Base-by-base conservation (phyloP, 2,797 vertebrate genomes). In the Danio aesculapii region DNA sequence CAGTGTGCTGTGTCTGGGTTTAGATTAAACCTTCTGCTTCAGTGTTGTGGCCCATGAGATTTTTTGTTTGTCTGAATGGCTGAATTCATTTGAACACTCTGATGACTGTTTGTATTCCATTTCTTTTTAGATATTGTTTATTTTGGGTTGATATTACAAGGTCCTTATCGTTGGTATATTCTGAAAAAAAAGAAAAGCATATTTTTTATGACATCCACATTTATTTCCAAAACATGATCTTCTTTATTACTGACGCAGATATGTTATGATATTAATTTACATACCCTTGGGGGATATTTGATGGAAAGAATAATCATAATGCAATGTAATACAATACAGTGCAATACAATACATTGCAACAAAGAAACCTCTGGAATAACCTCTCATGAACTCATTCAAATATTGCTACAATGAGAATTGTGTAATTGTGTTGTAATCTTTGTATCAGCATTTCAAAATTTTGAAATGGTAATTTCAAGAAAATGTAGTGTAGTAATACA, bases 1-100 rank as follows among this genome's bases (percentile, higher is more conserved):
- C 61, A 17, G 44, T 61, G 58, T 44, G 30, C 30, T 30, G 44
- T 3, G 16, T 57, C 21, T 46, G 9, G 58, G 57, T 41, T 47
- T 49, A 50, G 44, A 61, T 78, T 75, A 57, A n/a, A 53, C 75
- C 59, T 82, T 68, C 71, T 17, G 5, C 8, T 72, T 74, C 43
- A 12, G 19, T 6, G 46, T n/a, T 83, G 69, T 61, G 30, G 46
- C 39, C 59, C 46, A 59, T 41, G 14, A 47, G 80, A 67, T 73
- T 9, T 57, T 17, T 13, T 16, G 39, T 19, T 7, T 41, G 43
- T 13, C 41, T 16, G 58, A 76, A 46, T 63, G 52, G n/a, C 74
- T 47, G 16, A 16, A 21, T 39, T 74, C 57, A 74, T 61, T 16
- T 73, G 17, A 47, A 50, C 61, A 49, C 11, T 10, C 9, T 21